phyloP scores from a whole-genome alignment of 2,797 vertebrate genomes.

The Catostomus latipinnis region DNA sequence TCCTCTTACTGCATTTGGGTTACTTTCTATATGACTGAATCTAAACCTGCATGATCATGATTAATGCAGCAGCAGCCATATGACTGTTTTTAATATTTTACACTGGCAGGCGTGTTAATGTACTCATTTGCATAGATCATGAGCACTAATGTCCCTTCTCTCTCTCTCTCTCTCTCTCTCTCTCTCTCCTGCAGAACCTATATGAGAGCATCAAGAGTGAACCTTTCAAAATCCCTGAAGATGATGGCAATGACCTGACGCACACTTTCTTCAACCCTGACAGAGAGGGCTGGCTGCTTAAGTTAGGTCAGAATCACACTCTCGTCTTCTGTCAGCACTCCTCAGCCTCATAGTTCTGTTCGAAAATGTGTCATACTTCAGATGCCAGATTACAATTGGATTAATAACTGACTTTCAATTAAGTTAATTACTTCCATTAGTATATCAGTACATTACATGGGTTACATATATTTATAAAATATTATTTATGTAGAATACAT shows the following conservation, averaged over 20 bases:
- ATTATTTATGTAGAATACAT: too few relatives aligned
- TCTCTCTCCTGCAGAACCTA: constrained; percentile 77
- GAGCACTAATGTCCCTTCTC: constrained; percentile 2
- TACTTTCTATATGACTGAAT: constrained; percentile 5
- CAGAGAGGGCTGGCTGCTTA: constrained; percentile 93
- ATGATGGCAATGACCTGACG: constrained; percentile 96
- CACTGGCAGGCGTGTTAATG: background rate
- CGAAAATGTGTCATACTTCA: too few relatives aligned
- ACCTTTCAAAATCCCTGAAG: constrained; percentile 95
- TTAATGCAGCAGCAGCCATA: constrained; percentile 44
- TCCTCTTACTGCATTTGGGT: constrained; percentile 2
- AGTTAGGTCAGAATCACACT: constrained; percentile 82
- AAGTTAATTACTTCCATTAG: too few relatives aligned
- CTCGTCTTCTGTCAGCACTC: background rate
- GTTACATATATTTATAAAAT: too few relatives aligned
- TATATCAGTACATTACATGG: too few relatives aligned
- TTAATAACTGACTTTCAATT: too few relatives aligned
- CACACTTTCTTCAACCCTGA: constrained; percentile 97
- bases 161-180: background rate
- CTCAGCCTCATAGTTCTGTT: background rate
- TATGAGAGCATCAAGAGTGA: constrained; percentile 93
- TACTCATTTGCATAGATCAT: constrained; percentile 27
- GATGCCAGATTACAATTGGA: too few relatives aligned
- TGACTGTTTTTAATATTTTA: constrained; percentile 34
- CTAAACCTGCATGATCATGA: constrained; percentile 29